Conservation (phyloP, 2,888 invertebrate species). For the Spodoptera picta region DNA sequence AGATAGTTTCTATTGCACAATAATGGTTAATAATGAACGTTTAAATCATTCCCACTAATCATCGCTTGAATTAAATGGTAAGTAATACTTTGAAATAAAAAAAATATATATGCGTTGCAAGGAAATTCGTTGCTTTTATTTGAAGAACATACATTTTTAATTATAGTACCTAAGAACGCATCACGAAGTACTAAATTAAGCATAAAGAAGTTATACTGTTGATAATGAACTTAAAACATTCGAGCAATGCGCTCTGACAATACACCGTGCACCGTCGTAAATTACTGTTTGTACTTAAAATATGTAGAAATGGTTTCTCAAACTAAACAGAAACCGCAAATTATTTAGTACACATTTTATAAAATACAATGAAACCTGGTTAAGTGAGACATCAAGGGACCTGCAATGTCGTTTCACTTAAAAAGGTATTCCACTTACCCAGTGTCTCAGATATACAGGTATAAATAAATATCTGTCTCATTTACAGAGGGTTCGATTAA, state of each 20-base stretch:
- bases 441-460: too few relatives aligned
- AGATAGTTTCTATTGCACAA: slow-evolving; percentile 55
- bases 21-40: slow-evolving; percentile 58
- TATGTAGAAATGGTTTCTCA: slow-evolving; percentile 4
- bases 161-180: slow-evolving; percentile 43
- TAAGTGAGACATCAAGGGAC: too few relatives aligned
- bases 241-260: slow-evolving; percentile 12
- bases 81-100: slow-evolving; percentile 40
- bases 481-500: too few relatives aligned
- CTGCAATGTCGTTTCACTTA: too few relatives aligned
- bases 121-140: slow-evolving; percentile 47
- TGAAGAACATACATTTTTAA: slow-evolving; percentile 42
- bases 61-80: slow-evolving; percentile 49
- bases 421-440: too few relatives aligned
- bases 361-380: too few relatives aligned
- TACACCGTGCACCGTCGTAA: slow-evolving; percentile 2
- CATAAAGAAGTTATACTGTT: slow-evolving; percentile 37
- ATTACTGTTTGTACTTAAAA: slow-evolving; percentile 10
- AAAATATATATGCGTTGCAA: slow-evolving; percentile 27
- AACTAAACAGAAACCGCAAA: not conserved
- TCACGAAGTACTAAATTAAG: slow-evolving; percentile 39
- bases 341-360: too few relatives aligned
- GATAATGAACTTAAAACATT: slow-evolving; percentile 29
- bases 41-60: slow-evolving; percentile 50
- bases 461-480: too few relatives aligned